Base-by-base conservation (phyloP, 1,140 invertebrate genomes). In the Alviniconcha marisindica region DNA sequence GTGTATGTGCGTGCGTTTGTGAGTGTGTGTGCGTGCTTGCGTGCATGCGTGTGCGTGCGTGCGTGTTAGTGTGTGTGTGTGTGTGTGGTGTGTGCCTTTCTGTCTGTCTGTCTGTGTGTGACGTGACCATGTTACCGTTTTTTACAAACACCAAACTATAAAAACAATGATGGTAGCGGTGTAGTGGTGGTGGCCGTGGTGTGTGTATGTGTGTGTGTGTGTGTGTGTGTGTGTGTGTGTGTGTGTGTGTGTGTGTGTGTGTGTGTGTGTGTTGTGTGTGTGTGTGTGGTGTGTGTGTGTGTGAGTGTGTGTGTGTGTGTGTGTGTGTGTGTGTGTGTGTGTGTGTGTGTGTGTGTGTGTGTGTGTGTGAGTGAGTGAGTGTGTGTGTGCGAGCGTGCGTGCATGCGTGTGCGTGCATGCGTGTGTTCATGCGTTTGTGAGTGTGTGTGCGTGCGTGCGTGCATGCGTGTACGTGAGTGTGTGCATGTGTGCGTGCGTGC, bases 241-340 rank as follows among this genome's bases (percentile, higher is more conserved):
- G 28, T 66, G 28, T 66, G 28, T 66, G 28, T 66, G 28, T 66
- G 28, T 66, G 60, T 66, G 60, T 66, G 60, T 66, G 48, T 51
- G 48, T 51, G 48, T 51, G 48, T 51, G 48, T 51, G 48, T 51
- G 48, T 51, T 51, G 48, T 12, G 56, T 60, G 56, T 60, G 56
- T 60, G 56, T 66, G 63, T 33, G 63, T 66, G 28, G 60, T 66
- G 60, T 33, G 60, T 33, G 60, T 33, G 60, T 66, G 60, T 33
- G 60, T 4, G 28, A 18, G 56, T 5, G 56, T n/a, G 56, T 60
- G 56, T n/a, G 24, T 12, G 56, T n/a, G 56, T 60, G 56, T n/a
- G 56, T 60, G 56, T n/a, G 56, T 60, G 56, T n/a, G 56, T 60
- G 56, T n/a, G 56, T 60, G 56, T n/a, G 56, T 60, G 56, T n/a